Evolutionary conservation across 2,888 invertebrate species (phyloP), one percentile per base, ranked within the genome.

Genomic region (Megaustenia siamemsis): DNA sequence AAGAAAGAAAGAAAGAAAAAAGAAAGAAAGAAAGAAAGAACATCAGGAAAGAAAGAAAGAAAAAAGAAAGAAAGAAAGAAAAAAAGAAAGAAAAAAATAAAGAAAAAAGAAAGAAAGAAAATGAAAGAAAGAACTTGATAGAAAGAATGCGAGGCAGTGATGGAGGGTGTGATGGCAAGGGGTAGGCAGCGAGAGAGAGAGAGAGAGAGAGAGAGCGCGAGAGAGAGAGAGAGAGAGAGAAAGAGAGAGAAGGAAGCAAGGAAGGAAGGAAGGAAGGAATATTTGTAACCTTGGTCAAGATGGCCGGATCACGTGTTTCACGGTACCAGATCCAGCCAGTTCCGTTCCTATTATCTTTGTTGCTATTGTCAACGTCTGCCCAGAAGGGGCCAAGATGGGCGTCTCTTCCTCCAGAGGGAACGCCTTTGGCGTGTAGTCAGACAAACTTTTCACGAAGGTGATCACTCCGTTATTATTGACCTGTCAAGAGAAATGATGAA

Each of bases 381-480:
- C 93, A 93, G 86, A 89, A 92, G 92, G 91, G 32, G 93, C 92
- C 24, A 92, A 89, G 8, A 91, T 81, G 1, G 89, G 86, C 0
- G 87, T 85, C 18, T 86, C 82, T 45, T 88, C 84, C 10, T 78
- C 78, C 53, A 89, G 85, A 4, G 91, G 90, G 69, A 92, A 93
- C 38, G 87, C 85, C 28, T 84, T 69, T 1, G 92, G 92, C 60
- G 88, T 90, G 85, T 91, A 92, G 10, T 71, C 80, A 21, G 81
- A 71, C 12, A 90, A 83, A 43, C 86, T 86, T 18, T 86, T 81
- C 15, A 87, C 49, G 83, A 92, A 91, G 28, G 91, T 89, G 75
- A 92, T 89, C 56, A 91, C 89, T 32, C 91, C 92, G 87, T 92
- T 92, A 82, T 91, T 92, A 85, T 90, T 91, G 21, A 91, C 91